These are phyloP conservation scores for Poecilia picta DNA, from an alignment of 2,797 vertebrate genomes.

Conservation along the genomic window DNA sequence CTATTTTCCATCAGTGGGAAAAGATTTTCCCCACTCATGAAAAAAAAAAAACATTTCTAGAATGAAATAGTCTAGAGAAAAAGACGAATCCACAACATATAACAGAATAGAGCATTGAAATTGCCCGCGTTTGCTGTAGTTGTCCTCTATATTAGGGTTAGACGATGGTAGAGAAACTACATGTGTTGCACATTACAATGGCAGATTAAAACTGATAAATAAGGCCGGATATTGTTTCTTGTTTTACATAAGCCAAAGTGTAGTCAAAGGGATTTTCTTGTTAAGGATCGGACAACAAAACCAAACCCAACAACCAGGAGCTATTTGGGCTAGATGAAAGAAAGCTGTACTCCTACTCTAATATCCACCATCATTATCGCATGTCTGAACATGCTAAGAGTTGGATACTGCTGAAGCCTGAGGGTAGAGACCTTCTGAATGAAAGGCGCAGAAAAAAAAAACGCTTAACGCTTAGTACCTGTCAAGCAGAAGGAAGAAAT, in stretches of 20 bases:
- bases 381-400: conserved; percentile 43
- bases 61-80: background rate
- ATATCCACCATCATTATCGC: conserved; percentile 51
- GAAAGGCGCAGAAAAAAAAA: conserved; percentile 21
- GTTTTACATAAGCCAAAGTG: conserved; percentile 15
- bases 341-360: conserved; percentile 34
- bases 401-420: conserved; percentile 47
- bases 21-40: background rate
- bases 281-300: conserved; percentile 14
- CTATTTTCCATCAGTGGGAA: no score
- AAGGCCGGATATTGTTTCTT: background rate
- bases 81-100: background rate
- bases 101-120: background rate
- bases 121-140: background rate
- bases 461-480: conserved; percentile 48
- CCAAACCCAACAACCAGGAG: conserved; percentile 23
- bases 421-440: conserved; percentile 45
- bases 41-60: background rate
- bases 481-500: conserved; percentile 59
- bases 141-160: background rate
- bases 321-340: conserved; percentile 39
- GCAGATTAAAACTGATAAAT: conserved; percentile 29
- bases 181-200: conserved; percentile 3
- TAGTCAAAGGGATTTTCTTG: conserved; percentile 23
- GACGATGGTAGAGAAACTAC: background rate